Evolutionary conservation across 1,140 invertebrate species (phyloP), one percentile per base, ranked within the genome.

Genomic region (Drosophila suzukii): DNA sequence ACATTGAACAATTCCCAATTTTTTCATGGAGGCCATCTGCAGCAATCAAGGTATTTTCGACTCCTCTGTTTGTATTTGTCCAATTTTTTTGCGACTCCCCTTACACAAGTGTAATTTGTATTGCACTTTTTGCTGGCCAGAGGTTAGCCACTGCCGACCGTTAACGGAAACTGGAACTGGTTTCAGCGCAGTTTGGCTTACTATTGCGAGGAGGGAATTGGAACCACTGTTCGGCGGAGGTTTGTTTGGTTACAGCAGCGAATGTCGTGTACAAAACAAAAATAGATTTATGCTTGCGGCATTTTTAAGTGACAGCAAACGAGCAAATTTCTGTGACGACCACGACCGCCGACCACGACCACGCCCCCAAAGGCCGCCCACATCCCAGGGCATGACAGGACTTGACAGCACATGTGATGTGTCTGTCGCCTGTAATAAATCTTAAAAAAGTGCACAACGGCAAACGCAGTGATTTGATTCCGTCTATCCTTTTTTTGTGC

Each of bases 291-390:
- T 89, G 80, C 84, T 88, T 88, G 84, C 84, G 80, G 76, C 80
- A 89, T 89, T 89, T 84, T 89, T 89, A 89, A 88, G 84, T 84
- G 85, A 88, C 84, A 89, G 84, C 72, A 80, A 88, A 83, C 79
- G 76, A 89, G 83, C 63, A 88, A 88, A 79, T 88, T 86, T 86
- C 61, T 88, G 72, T 66, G 62, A 54, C 66, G 44, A 72, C 39
- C n/a, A 51, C 24, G 44, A 53, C 63, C 46, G n/a, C n/a, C 66
- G 44, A 72, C 39, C n/a, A 51, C 24, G 44, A 53, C 63, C 46
- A 53, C 65, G 44, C 15, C 60, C 72, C 20, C n/a, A 10, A 20
- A 32, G 50, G 39, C 41, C 39, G 24, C 15, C 70, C 43, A 24
- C 20, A 61, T 24, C 55, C 43, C 54, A 20, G 32, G 63, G 58